These are phyloP conservation scores for Caracal caracal DNA, from an alignment of 2,113 vertebrate genomes.

Conservation along the genomic window DNA sequence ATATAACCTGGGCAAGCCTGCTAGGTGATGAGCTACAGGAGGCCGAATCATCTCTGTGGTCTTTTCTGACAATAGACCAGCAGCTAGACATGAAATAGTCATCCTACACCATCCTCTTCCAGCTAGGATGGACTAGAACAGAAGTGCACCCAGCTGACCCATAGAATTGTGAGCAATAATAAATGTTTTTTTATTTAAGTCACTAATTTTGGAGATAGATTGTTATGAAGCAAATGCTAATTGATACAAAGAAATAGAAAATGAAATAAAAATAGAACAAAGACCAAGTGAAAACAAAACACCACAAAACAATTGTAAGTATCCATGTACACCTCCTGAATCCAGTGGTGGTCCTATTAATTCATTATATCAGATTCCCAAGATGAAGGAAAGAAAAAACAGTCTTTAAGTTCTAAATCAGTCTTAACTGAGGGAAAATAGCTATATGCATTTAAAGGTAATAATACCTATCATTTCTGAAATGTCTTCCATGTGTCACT, in stretches of 20 bases:
- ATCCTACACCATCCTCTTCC: background rate
- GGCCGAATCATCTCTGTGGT: background rate
- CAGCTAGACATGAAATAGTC: background rate
- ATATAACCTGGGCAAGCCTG: background rate
- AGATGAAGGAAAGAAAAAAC: background rate
- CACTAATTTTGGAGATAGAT: background rate
- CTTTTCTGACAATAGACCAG: background rate
- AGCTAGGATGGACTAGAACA: background rate
- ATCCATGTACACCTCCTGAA: background rate
- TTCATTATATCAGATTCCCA: background rate
- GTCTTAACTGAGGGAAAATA: background rate
- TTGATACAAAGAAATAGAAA: background rate
- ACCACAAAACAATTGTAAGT: background rate
- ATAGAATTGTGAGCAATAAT: background rate
- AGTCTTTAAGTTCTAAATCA: background rate
- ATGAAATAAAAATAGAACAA: constrained; percentile 38
- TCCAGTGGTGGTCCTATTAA: background rate
- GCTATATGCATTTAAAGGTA: background rate
- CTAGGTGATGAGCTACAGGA: background rate
- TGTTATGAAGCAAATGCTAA: constrained; percentile 9
- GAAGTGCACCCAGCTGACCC: background rate
- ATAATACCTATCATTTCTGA: background rate
- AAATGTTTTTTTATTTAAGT: background rate
- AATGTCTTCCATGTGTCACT: background rate
- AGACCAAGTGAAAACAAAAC: constrained; percentile 7